phyloP scores from a whole-genome alignment of 1,140 invertebrate species.

The Bombus haemorrhoidalis region DNA sequence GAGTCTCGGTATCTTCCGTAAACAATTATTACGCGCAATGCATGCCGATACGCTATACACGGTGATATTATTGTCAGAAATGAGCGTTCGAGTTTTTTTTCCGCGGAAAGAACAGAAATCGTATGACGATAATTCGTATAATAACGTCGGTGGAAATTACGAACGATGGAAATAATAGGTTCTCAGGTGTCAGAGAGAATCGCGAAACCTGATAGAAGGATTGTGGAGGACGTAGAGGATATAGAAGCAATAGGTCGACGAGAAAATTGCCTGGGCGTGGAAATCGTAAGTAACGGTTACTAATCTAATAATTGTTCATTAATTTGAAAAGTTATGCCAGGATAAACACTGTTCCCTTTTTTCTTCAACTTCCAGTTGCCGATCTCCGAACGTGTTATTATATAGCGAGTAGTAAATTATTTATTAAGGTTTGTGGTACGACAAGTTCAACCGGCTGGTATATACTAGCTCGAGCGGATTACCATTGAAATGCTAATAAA shows the following conservation, averaged over 20 bases:
- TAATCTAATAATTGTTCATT: conserved; percentile 5
- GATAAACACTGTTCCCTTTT: not conserved
- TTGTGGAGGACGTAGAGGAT: not conserved
- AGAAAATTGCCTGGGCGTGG: not conserved
- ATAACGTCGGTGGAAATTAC: not conserved
- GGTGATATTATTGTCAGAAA: too few species aligned
- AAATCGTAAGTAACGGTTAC: not conserved
- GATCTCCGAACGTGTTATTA: not conserved
- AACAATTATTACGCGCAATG: too few species aligned
- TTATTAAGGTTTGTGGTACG: conserved; percentile 36
- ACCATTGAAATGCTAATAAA: conserved; percentile 64
- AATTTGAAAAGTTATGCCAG: not conserved
- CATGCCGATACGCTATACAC: too few species aligned
- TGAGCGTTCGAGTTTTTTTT: too few species aligned
- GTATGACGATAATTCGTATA: not conserved
- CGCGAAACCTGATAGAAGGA: not conserved
- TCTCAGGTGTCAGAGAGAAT: not conserved
- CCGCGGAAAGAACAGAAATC: not conserved
- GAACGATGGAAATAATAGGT: not conserved
- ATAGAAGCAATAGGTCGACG: not conserved
- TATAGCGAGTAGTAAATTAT: conserved; percentile 30
- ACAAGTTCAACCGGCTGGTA: conserved; percentile 9
- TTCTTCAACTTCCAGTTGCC: not conserved
- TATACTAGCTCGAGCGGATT: conserved; percentile 31
- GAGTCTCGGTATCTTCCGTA: too few species aligned